These are phyloP conservation scores for Andricus grossulariae DNA, from an alignment of 1,140 invertebrate species.

Conservation along the genomic window DNA sequence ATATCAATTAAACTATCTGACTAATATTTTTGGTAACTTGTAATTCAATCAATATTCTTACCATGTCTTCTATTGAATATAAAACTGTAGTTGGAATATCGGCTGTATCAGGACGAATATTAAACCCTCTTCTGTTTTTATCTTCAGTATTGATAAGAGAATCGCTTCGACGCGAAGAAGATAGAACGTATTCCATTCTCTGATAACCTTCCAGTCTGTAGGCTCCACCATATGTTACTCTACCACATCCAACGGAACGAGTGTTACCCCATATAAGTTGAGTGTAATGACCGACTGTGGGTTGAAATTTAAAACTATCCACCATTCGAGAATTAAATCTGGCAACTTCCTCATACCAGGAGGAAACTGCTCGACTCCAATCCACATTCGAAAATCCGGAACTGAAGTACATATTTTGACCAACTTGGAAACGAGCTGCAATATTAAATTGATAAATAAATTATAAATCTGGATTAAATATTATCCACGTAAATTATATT, in stretches of 20 bases:
- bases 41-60: too few species aligned
- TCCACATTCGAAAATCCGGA: not conserved
- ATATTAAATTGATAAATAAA: not conserved
- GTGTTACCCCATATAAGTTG: slow-evolving; percentile 67
- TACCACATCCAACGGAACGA: slow-evolving; percentile 59
- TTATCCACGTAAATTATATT: too few species aligned
- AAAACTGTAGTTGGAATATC: not conserved
- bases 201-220: not conserved
- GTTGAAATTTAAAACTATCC: slow-evolving; percentile 9
- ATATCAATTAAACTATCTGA: too few species aligned
- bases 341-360: slow-evolving; percentile 47
- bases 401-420: slow-evolving; percentile 44
- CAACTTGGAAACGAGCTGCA: slow-evolving; percentile 43
- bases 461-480: not conserved
- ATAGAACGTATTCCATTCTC: slow-evolving; percentile 29
- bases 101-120: not conserved
- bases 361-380: slow-evolving; percentile 35
- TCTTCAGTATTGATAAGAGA: not conserved
- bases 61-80: too few species aligned
- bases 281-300: slow-evolving; percentile 65
- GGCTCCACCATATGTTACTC: slow-evolving; percentile 15
- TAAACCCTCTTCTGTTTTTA: too few species aligned
- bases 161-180: not conserved
- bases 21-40: too few species aligned
- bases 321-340: slow-evolving; percentile 18